Evolutionary conservation across 1,140 invertebrate genomes (phyloP).

Genomic region (Pseudoatta argentina): DNA sequence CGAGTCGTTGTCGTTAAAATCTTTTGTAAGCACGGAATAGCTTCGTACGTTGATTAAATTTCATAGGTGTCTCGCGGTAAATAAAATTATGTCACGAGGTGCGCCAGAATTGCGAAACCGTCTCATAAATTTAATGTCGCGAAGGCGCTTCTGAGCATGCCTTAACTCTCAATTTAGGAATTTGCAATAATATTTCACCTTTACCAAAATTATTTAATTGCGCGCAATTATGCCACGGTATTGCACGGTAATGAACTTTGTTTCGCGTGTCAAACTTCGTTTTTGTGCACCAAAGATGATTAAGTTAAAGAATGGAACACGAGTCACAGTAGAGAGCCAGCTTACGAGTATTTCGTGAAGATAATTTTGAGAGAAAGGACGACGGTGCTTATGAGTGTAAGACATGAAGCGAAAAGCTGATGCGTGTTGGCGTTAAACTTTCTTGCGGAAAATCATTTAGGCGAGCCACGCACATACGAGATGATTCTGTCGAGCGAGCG

Average conservation of each 20-base stretch:
- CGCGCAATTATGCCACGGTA: conserved; percentile 29
- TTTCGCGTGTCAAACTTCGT: conserved; percentile 9
- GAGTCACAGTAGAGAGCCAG: neutral
- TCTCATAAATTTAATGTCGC: conserved; percentile 64
- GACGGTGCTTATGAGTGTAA: neutral
- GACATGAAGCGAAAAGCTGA: conserved; percentile 9
- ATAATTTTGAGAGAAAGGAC: neutral
- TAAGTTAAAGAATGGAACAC: neutral
- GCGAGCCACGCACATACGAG: neutral
- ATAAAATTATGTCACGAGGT: conserved; percentile 33
- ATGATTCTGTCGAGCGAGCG: neutral
- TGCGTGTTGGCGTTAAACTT: conserved; percentile 9
- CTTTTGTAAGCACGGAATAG: conserved; percentile 48
- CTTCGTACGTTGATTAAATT: conserved; percentile 58
- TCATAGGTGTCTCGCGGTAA: conserved; percentile 43
- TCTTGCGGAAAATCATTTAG: conserved; percentile 47
- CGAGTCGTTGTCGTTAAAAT: conserved; percentile 24
- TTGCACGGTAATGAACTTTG: neutral
- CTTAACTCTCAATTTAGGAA: neutral
- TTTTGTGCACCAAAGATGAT: neutral
- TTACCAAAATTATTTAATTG: conserved; percentile 36
- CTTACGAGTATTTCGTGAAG: conserved; percentile 5
- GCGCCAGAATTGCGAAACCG: conserved; percentile 25
- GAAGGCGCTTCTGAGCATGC: conserved; percentile 29
- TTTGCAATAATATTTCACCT: conserved; percentile 40